Base-by-base conservation (phyloP, 92 coral and sea anemone genomes). In the Porites rus region DNA sequence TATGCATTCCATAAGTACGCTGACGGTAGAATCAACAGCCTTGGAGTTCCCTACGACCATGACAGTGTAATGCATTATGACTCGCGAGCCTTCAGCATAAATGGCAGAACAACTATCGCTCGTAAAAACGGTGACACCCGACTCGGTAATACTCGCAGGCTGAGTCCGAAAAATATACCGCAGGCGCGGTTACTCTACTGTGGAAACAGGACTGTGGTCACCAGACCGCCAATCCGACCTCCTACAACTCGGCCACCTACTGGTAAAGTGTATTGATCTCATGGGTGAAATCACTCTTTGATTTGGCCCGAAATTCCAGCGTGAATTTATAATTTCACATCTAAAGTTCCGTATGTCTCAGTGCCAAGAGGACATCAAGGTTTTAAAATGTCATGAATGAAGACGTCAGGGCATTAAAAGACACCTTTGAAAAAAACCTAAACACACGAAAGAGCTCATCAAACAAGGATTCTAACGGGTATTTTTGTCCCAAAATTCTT, bases 141-240 rank as follows among this genome's bases (percentile, higher is more conserved):
- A 10, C 92, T 95, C 28, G 96, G 98, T 17, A 92, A 95, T 59
- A 85, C 88, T 17, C 86, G 85, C 31, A 94, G 96, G 51, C 84
- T 95, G 60, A 93, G 94, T 24, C 12, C 83, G 2, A 72, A 43
- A 52, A 96, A 95, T 51, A 84, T 90, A 51, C 60, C 88, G 53
- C 98, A 95, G 81, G 96, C 95, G 50, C 64, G 72, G 72, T 56
- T 86, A 12, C 86, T 92, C 6, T 94, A 94, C 74, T 90, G 93
- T 69, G 85, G 84, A 70, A 84, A 89, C 22, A 82, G 74, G 59
- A 8, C 59, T 53, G 59, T 53, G 59, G 59, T 53, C 12, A 53
- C 59, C 59, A 69, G 52, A 2, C 80, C 86, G 4, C 61, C 85
- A 9, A 79, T 56, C 5, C 67, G 73, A 21, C 79, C 90, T 25